Percentiles rank a stretch among this genome's conserved stretches.
phyloP scores from a whole-genome alignment of 2,797 vertebrate genomes.

The Zalophus californianus region DNA sequence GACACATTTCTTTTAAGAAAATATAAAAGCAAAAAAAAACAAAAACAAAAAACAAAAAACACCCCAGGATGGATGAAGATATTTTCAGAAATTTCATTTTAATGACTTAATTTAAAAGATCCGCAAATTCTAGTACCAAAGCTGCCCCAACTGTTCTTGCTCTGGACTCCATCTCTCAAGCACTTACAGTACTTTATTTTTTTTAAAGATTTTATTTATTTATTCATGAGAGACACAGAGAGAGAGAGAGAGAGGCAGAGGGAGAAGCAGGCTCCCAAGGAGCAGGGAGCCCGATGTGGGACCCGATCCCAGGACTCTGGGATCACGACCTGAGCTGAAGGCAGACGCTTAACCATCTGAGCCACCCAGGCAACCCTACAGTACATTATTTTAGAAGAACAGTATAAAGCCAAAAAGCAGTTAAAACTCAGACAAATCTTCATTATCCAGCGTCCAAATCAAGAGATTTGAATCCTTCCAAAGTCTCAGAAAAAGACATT shows the following conservation, averaged over 20 bases:
- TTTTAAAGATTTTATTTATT: background rate
- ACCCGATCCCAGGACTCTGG: too few species aligned
- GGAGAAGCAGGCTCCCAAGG: too few species aligned
- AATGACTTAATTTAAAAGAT: slow-evolving; percentile 6
- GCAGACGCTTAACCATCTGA: too few species aligned
- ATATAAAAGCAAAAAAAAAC: background rate
- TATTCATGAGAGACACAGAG: too few species aligned
- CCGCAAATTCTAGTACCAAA: background rate
- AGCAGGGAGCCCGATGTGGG: too few species aligned
- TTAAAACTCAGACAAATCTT: background rate
- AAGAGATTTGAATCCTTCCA: background rate
- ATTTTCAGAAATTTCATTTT: background rate
- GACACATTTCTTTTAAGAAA: background rate
- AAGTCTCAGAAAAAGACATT: background rate
- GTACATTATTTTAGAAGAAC: background rate
- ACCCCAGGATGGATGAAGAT: background rate
- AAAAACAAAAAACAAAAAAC: background rate
- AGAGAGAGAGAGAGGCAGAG: too few species aligned
- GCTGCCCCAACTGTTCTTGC: background rate
- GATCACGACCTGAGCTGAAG: too few species aligned
- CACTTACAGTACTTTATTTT: background rate
- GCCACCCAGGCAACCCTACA: background rate
- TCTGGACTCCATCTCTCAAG: background rate
- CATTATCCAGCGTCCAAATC: background rate
- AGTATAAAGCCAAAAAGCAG: background rate